These are phyloP conservation scores for Sarcophaga bullata DNA, from an alignment of 1,140 invertebrate genomes.

Conservation along the genomic window DNA sequence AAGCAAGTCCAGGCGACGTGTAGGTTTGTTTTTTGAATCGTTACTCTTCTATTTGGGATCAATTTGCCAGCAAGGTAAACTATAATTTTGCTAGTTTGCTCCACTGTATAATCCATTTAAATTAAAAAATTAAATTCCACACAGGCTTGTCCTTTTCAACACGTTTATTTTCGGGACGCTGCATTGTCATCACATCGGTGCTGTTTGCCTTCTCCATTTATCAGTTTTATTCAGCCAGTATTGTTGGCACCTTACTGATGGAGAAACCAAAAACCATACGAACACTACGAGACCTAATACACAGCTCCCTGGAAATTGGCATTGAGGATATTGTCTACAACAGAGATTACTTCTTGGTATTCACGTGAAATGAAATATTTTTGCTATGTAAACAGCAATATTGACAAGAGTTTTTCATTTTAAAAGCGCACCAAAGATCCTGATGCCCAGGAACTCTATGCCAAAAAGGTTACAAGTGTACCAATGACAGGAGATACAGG, in stretches of 20 bases:
- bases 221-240: slow-evolving; percentile 79
- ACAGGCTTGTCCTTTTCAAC: slow-evolving; percentile 67
- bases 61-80: slow-evolving; percentile 65
- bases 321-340: slow-evolving; percentile 73
- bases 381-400: too few species aligned
- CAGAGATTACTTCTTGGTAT: slow-evolving; percentile 72
- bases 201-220: slow-evolving; percentile 73
- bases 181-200: slow-evolving; percentile 72
- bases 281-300: slow-evolving; percentile 70
- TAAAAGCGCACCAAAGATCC: slow-evolving; percentile 70
- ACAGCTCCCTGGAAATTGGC: slow-evolving; percentile 72
- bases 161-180: slow-evolving; percentile 68
- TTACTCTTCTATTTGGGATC: slow-evolving; percentile 64
- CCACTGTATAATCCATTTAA: not conserved
- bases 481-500: slow-evolving; percentile 49
- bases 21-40: slow-evolving; percentile 60
- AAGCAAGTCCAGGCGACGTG: slow-evolving; percentile 46
- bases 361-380: slow-evolving; percentile 32
- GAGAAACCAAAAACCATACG: slow-evolving; percentile 73
- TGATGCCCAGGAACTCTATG: slow-evolving; percentile 68
- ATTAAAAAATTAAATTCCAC: slow-evolving; percentile 26
- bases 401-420: not conserved
- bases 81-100: not conserved
- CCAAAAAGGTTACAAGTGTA: slow-evolving; percentile 59
- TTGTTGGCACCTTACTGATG: slow-evolving; percentile 77